Percentiles rank a stretch among this genome's conserved stretches.
Evolutionary conservation across 2,888 invertebrate genomes (phyloP).

Genomic region (Idaea aversata): DNA sequence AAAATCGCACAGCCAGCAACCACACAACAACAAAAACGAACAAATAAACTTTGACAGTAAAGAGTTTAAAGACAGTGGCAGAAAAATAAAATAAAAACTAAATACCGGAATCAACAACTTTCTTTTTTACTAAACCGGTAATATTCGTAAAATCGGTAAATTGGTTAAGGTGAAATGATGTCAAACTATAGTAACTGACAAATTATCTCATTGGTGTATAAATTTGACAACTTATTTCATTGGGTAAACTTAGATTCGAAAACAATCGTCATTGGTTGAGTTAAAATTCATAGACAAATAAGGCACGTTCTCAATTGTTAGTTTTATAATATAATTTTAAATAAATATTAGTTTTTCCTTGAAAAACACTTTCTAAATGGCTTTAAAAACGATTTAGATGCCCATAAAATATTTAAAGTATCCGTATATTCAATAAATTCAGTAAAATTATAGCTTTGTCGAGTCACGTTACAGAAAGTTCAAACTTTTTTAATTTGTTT

Average conservation of each 20-base stretch:
- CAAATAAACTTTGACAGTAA: constrained; percentile 3
- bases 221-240: constrained; percentile 22
- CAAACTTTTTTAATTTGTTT: constrained; percentile 55
- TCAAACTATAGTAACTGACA: background rate
- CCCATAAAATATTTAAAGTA: constrained; percentile 1
- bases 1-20: background rate
- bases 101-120: background rate
- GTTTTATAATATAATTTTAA: background rate
- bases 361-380: background rate
- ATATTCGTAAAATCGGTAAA: background rate
- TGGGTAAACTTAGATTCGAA: constrained; percentile 18
- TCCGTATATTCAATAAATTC: background rate
- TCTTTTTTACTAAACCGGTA: constrained; percentile 6
- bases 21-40: background rate
- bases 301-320: constrained; percentile 22
- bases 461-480: constrained; percentile 45
- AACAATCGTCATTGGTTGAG: constrained; percentile 28
- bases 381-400: background rate
- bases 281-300: constrained; percentile 34
- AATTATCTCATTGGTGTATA: background rate
- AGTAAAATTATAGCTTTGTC: constrained; percentile 11
- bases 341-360: background rate
- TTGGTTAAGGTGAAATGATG: background rate
- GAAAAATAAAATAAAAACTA: background rate
- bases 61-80: background rate